Evolutionary conservation across 2,888 invertebrate genomes (phyloP).

Genomic region (Eumerus sabulonum): DNA sequence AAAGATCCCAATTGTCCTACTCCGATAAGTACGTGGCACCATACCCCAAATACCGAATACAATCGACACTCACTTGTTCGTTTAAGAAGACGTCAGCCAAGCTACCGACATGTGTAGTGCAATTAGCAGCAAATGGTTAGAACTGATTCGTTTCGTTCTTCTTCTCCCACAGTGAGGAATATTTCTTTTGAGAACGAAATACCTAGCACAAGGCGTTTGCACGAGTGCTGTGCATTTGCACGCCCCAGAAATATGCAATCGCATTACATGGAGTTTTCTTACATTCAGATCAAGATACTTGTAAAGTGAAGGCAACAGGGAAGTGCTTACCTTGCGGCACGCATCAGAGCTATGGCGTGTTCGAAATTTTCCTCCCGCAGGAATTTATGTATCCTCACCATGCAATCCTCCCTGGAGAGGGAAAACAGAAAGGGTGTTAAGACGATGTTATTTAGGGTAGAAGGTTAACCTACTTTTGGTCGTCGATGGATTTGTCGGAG

Average conservation of each 20-base stretch:
- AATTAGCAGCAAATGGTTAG: constrained; percentile 35
- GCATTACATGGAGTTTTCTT: not conserved
- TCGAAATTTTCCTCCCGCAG: constrained; percentile 86
- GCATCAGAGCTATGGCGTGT: constrained; percentile 88
- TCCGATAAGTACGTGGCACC: constrained; percentile 15
- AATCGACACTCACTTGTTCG: constrained; percentile 1
- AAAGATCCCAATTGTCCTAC: constrained; percentile 18
- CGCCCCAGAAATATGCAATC: constrained; percentile 29
- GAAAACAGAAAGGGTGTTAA: constrained; percentile 49
- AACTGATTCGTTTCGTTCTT: constrained; percentile 5
- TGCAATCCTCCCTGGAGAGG: constrained; percentile 87
- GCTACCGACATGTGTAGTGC: constrained; percentile 31
- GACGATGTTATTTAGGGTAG: no score
- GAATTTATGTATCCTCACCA: constrained; percentile 90
- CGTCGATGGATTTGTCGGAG: constrained; percentile 89
- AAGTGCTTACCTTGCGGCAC: constrained; percentile 85
- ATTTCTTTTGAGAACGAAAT: constrained; percentile 15
- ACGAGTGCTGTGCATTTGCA: not conserved
- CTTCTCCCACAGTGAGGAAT: not conserved
- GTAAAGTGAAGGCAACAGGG: constrained; percentile 5
- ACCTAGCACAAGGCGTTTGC: not conserved
- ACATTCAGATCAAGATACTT: constrained; percentile 12
- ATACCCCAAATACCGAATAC: constrained; percentile 8
- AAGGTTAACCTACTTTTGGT: constrained; percentile 86
- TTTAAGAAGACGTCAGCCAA: constrained; percentile 19